Base-by-base conservation (phyloP, 2,113 vertebrate genomes). In the Hypanus sabinus region DNA sequence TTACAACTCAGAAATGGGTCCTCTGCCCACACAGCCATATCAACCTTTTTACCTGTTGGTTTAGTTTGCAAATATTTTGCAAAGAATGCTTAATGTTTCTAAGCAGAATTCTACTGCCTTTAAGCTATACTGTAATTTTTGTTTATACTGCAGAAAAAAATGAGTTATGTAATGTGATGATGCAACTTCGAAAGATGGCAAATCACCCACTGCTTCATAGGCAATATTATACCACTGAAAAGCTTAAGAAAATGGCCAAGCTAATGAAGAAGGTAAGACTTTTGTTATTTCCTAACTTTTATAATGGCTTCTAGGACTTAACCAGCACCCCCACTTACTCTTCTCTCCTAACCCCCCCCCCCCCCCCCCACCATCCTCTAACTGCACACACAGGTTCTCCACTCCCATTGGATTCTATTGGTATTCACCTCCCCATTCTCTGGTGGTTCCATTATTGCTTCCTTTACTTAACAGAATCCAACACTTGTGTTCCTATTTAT, bases 111-210 rank as follows among this genome's bases (percentile, higher is more conserved):
- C 60, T 60, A 60, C 55, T 55, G 36, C 81, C 81, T 46, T 46
- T 46, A 46, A 12, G 24, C 71, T 30, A 36, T 0, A 60, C 94
- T 90, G 62, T 90, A 27, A 20, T 55, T 65, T 36, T 12, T 79
- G 94, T 94, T 95, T 96, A 94, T 1, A 94, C 95, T 94, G 76
- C 95, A 99, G 99, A 98, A 95, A 97, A 97, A n/a, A 97, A 96
- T 91, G 97, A 97, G 95, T 96, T 98, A 96, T 97, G 97, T 94
- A 99, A 99, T 94, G 98, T 97, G 62, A 98, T 99, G 98, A 99
- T 99, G 99, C 98, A 99, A 10, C 95, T 99, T 95, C 97, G 99
- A 94, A 99, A 99, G 96, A 99, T 99, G 99, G 98, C 99, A 88
- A 99, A 99, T 95, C 99, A 99, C 90, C 99, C 99, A 9, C 97